phyloP scores from a whole-genome alignment of 2,113 vertebrate species.

The Pangasianodon gigas region DNA sequence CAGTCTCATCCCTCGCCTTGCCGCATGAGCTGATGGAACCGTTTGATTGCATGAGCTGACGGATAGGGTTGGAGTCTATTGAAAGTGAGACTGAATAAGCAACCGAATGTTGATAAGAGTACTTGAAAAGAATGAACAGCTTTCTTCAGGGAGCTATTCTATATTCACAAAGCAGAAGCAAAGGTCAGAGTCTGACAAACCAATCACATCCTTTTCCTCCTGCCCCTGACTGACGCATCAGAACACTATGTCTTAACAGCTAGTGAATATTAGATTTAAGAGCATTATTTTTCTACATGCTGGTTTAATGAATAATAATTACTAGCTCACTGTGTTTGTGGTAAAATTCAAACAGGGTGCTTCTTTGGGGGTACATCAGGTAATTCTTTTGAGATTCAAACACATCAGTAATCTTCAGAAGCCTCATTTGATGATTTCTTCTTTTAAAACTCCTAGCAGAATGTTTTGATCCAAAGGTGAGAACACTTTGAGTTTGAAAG shows the following conservation, averaged over 20 bases:
- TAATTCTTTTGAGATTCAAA: neutral
- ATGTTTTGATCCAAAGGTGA: neutral
- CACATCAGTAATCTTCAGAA: constrained; percentile 13
- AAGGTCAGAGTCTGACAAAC: constrained; percentile 53
- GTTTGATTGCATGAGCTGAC: neutral
- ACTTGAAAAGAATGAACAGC: constrained; percentile 36
- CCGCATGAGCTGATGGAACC: neutral
- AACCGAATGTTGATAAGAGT: constrained; percentile 48
- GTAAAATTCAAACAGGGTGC: neutral
- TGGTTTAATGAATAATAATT: constrained; percentile 20
- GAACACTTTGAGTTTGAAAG: neutral
- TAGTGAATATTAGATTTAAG: neutral
- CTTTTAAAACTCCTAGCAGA: neutral
- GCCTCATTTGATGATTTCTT: neutral
- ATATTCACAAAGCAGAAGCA: constrained; percentile 47
- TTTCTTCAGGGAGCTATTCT: constrained; percentile 49
- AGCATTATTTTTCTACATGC: neutral
- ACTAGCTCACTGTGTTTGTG: neutral
- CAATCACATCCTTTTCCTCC: constrained; percentile 31
- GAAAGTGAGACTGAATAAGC: constrained; percentile 40
- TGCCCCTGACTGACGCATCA: constrained; percentile 16
- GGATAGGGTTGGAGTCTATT: constrained; percentile 13
- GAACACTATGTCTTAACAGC: neutral
- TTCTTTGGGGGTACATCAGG: neutral
- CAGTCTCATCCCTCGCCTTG: neutral